Conservation (phyloP, 2,113 vertebrate species). For the Maccullochella peelii region DNA sequence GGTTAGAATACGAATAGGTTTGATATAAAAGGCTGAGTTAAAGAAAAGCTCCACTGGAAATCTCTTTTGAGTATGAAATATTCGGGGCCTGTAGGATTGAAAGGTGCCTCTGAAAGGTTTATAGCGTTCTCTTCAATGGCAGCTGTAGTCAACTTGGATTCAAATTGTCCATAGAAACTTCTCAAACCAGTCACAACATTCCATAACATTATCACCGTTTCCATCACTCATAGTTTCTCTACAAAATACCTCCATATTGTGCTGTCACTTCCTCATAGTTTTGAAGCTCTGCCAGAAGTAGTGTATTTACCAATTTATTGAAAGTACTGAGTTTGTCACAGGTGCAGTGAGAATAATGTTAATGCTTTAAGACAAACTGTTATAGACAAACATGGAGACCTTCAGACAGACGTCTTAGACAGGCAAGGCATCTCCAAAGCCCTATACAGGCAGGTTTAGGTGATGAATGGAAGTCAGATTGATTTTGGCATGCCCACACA, state of each 20-base stretch:
- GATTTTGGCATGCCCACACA: conserved; percentile 71
- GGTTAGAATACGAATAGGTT: background rate
- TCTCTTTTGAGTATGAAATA: background rate
- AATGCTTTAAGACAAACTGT: conserved; percentile 25
- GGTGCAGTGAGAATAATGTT: background rate
- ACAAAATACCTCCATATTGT: background rate
- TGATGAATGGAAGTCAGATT: conserved; percentile 72
- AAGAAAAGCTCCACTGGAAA: background rate
- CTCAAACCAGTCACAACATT: background rate
- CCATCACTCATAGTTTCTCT: background rate
- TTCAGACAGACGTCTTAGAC: conserved; percentile 31
- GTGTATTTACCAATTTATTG: background rate
- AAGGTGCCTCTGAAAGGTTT: background rate
- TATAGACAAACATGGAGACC: conserved; percentile 32
- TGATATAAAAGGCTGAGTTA: background rate
- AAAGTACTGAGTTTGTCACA: background rate
- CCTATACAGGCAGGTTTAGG: conserved; percentile 54
- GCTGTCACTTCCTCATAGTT: background rate
- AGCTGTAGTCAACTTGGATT: background rate
- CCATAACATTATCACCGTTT: background rate
- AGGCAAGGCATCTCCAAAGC: conserved; percentile 34
- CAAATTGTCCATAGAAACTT: background rate
- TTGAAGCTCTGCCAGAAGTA: background rate
- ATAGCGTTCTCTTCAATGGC: background rate
- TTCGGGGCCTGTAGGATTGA: background rate